phyloP scores from a whole-genome alignment of 2,888 invertebrate species.

The Thumatha senex region DNA sequence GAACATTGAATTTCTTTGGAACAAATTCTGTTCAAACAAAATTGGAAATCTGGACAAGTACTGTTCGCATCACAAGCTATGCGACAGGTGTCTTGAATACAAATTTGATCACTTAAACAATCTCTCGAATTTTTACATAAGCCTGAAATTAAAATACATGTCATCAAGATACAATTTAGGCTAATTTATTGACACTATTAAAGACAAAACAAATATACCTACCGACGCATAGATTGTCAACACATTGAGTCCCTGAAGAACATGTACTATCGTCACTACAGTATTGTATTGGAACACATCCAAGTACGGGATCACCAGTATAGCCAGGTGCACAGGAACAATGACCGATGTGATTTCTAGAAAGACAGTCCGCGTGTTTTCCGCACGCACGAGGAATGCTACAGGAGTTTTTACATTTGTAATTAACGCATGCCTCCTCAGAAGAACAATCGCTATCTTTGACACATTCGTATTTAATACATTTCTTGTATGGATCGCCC shows the following conservation, averaged over 20 bases:
- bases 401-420: conserved; percentile 92
- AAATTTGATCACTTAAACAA: conserved; percentile 93
- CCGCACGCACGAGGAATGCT: conserved; percentile 92
- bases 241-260: conserved; percentile 92
- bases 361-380: conserved; percentile 88
- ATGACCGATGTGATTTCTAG: conserved; percentile 90
- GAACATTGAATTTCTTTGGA: conserved; percentile 91
- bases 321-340: conserved; percentile 93
- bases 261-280: conserved; percentile 92
- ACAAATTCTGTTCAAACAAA: conserved; percentile 92
- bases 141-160: conserved; percentile 71
- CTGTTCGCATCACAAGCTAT: conserved; percentile 91
- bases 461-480: conserved; percentile 89
- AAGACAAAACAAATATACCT: conserved; percentile 49
- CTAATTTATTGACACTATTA: not conserved
- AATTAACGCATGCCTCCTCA: conserved; percentile 89
- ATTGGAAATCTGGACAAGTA: conserved; percentile 93
- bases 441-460: conserved; percentile 89
- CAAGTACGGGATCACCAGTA: conserved; percentile 93
- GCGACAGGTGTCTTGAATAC: conserved; percentile 93
- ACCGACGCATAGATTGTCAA: conserved; percentile 91
- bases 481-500: conserved; percentile 89
- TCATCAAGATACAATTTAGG: not conserved
- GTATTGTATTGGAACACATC: conserved; percentile 92
- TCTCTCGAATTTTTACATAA: conserved; percentile 91